Evolutionary conservation across 2,888 invertebrate species (phyloP), one percentile per base, ranked within the genome.

Genomic region (Ochlodes sylvanus): DNA sequence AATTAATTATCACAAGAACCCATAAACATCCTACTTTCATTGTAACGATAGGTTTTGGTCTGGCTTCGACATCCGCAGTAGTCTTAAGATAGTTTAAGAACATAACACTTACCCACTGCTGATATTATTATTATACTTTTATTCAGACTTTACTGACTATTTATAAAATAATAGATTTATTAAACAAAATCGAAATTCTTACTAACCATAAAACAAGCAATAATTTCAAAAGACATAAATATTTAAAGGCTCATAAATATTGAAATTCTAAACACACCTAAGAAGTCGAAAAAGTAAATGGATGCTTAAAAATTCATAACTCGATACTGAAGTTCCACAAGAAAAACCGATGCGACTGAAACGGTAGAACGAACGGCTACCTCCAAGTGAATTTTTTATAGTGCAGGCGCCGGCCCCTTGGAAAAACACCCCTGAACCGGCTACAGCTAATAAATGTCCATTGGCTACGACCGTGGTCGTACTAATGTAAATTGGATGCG

Each of bases 381-480:
- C 73, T 81, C 77, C 76, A 79, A 75, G 84, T 92, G 87, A 89
- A 92, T 92, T 90, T 91, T 92, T 92, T 92, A 92, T 92, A 76
- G 78, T 72, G 72, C 81, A 80, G 86, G 86, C 76, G 81, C 80
- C 77, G 76, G 74, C 86, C 80, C 89, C 90, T 86, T 85, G 81
- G 85, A 87, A 88, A 90, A 90, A 90, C 88, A 90, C 87, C 83
- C 81, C 83, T 85, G 82, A 82, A 79, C 83, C 76, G 83, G 87
- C 86, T 85, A 85, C 84, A 83, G 84, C 90, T 89, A 89, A 90
- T 90, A 90, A 87, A 88, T 85, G 85, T 83, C 79, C 77, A 62
- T 62, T 62, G 68, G 62, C 68, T 68, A 56, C 38, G 50, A 47
- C 60, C 63, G n/a, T 44, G 56, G 21, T 52, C 60, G 68, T 69